Conservation (phyloP, 2,797 vertebrate genomes). For the Gila robusta region DNA sequence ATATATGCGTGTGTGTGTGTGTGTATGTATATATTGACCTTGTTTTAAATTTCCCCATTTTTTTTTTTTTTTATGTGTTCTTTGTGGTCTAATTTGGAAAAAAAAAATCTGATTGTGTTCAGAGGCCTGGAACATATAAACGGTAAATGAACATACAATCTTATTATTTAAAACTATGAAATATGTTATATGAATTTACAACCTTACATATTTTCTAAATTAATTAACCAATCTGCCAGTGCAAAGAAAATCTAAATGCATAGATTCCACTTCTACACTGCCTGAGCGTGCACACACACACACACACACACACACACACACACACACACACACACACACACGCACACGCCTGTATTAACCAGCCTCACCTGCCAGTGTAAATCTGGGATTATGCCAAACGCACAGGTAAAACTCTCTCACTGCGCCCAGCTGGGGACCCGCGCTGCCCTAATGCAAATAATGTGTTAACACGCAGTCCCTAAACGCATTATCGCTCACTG, state of each 20-base stretch:
- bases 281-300: neutral
- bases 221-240: neutral
- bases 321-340: conserved; percentile 45
- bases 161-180: neutral
- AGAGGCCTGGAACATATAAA: neutral
- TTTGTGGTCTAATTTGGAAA: neutral
- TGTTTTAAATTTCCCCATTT: too few species aligned
- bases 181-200: neutral
- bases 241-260: neutral
- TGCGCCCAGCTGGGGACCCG: conserved; percentile 69
- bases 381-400: conserved; percentile 72
- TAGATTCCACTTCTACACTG: neutral
- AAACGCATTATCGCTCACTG: conserved; percentile 52
- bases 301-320: neutral
- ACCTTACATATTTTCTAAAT: neutral
- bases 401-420: conserved; percentile 60
- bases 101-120: neutral
- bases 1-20: too few species aligned
- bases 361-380: conserved; percentile 68
- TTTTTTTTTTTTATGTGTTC: neutral
- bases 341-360: conserved; percentile 36
- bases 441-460: conserved; percentile 68
- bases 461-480: conserved; percentile 61
- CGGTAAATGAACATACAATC: neutral
- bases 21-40: neutral